phyloP scores from a whole-genome alignment of 2,888 invertebrate species.

The Linyphia triangularis region DNA sequence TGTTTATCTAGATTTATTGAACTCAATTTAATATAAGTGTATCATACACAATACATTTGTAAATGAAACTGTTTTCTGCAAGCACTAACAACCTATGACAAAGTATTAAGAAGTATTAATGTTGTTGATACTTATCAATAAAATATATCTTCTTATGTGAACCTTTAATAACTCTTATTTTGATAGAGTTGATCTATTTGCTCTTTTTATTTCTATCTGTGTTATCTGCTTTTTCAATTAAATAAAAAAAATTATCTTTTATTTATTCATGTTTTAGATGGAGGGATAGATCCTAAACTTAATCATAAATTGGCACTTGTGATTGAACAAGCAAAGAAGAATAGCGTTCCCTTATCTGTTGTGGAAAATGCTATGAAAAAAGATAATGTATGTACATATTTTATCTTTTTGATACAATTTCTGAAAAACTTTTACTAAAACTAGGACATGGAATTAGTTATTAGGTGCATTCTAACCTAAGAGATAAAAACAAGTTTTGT shows the following conservation, averaged over 20 bases:
- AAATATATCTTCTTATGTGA: background rate
- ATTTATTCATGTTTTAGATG: slow-evolving; percentile 81
- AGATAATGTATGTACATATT: slow-evolving; percentile 78
- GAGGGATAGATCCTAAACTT: slow-evolving; percentile 83
- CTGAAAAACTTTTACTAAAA: too few relatives aligned
- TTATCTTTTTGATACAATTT: too few relatives aligned
- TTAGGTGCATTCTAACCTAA: too few relatives aligned
- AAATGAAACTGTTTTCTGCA: too few relatives aligned
- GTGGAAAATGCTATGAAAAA: slow-evolving; percentile 84
- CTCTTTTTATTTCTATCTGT: background rate
- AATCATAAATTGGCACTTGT: slow-evolving; percentile 83
- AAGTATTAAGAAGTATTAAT: too few relatives aligned
- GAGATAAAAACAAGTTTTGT: too few relatives aligned
- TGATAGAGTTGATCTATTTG: background rate
- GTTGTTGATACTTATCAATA: background rate
- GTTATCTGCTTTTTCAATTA: background rate
- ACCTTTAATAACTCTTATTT: background rate
- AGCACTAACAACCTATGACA: too few relatives aligned
- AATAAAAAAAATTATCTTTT: background rate
- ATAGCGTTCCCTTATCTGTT: slow-evolving; percentile 84
- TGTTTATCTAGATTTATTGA: too few relatives aligned
- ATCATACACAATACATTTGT: too few relatives aligned
- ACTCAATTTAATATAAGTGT: too few relatives aligned
- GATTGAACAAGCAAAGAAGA: slow-evolving; percentile 84
- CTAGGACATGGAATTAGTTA: too few relatives aligned